Conservation (phyloP, 2,888 invertebrate species). For the Acrobasis repandana region DNA sequence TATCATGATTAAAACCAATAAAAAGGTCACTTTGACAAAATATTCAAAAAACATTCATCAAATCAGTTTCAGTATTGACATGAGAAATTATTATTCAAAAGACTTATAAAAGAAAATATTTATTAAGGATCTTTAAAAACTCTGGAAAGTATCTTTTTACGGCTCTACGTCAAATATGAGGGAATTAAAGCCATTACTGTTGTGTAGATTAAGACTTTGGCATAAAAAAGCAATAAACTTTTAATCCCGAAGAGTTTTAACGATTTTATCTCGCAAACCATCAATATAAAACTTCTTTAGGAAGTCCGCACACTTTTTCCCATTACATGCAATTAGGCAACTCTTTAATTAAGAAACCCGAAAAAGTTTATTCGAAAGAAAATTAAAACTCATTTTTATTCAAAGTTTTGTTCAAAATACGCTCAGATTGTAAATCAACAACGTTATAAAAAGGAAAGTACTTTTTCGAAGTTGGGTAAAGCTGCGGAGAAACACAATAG, state of each 20-base stretch:
- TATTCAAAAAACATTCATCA: neutral
- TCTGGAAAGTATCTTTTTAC: neutral
- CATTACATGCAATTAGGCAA: conserved; percentile 20
- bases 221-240: conserved; percentile 13
- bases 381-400: neutral
- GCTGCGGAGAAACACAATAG: too few relatives aligned
- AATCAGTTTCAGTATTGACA: neutral
- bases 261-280: conserved; percentile 20
- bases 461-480: neutral
- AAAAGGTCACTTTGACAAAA: neutral
- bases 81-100: conserved; percentile 12
- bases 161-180: conserved; percentile 2
- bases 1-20: neutral
- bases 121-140: too few relatives aligned
- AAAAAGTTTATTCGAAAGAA: conserved; percentile 16
- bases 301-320: conserved; percentile 3
- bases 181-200: conserved; percentile 5
- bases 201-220: conserved; percentile 9
- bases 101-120: too few relatives aligned
- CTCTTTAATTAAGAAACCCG: conserved; percentile 17
- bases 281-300: conserved; percentile 17
- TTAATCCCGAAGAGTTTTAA: conserved; percentile 16
- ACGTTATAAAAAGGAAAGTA: neutral
- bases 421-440: neutral
- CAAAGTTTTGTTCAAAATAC: conserved; percentile 8